Percentiles rank a stretch among this genome's conserved stretches.
Evolutionary conservation across 2,113 vertebrate genomes (phyloP).

Genomic region (Pleuronectes platessa): DNA sequence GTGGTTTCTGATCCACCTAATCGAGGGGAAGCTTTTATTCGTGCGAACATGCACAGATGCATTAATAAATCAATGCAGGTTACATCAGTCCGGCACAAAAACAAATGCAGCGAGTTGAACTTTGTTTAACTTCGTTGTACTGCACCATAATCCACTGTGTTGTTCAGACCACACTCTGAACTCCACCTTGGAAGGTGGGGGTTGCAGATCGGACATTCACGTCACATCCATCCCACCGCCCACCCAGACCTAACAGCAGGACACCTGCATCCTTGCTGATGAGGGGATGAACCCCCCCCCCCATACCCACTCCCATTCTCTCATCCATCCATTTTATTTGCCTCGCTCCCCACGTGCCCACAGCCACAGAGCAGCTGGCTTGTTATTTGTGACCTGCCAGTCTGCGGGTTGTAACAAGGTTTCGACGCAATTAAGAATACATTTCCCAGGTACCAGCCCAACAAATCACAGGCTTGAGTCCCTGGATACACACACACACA

Average conservation of each 20-base stretch:
- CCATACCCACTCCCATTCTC: slow-evolving; percentile 50
- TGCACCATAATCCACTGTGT: neutral
- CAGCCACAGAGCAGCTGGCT: slow-evolving; percentile 71
- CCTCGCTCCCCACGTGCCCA: slow-evolving; percentile 43
- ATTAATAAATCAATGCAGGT: slow-evolving; percentile 39
- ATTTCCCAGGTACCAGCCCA: slow-evolving; percentile 70
- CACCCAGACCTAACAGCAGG: slow-evolving; percentile 68
- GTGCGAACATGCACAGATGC: slow-evolving; percentile 8
- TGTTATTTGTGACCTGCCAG: slow-evolving; percentile 79
- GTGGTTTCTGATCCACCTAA: slow-evolving; percentile 37
- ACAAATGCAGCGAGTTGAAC: slow-evolving; percentile 2
- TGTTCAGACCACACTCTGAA: neutral
- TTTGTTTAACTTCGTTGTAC: slow-evolving; percentile 4
- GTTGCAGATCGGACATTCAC: slow-evolving; percentile 59
- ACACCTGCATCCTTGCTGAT: slow-evolving; percentile 75
- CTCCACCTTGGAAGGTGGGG: slow-evolving; percentile 1
- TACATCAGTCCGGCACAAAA: slow-evolving; percentile 1
- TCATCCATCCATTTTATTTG: slow-evolving; percentile 68
- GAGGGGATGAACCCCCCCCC: slow-evolving; percentile 65
- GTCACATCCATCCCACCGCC: slow-evolving; percentile 64
- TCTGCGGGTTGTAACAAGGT: slow-evolving; percentile 74
- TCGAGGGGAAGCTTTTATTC: slow-evolving; percentile 24
- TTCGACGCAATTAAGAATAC: slow-evolving; percentile 77
- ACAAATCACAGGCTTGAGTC: slow-evolving; percentile 67
- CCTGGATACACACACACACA: slow-evolving; percentile 27